A percentile compares a stretch with the other conserved stretches of the same genome.
phyloP scores from a whole-genome alignment of 2,113 vertebrate genomes.

The Cyrtonyx montezumae region DNA sequence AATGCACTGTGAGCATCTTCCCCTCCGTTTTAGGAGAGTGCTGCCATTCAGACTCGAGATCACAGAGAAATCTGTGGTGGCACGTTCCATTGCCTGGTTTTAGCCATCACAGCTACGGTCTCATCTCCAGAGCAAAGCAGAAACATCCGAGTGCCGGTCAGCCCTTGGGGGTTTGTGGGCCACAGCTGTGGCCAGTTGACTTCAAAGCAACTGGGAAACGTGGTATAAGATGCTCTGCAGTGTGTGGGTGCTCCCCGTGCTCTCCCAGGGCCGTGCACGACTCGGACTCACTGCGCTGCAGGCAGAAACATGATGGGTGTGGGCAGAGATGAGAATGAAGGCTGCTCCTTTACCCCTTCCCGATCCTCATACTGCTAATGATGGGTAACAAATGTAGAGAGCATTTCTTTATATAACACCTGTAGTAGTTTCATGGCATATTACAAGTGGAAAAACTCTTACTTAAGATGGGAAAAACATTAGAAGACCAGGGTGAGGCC shows the following conservation, averaged over 20 bases:
- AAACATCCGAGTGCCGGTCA: constrained; percentile 38
- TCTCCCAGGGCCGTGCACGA: too few species aligned
- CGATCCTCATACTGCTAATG: neutral
- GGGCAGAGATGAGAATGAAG: neutral
- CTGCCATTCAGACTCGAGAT: neutral
- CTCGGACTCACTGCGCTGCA: neutral
- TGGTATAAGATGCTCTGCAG: neutral
- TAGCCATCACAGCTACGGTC: neutral
- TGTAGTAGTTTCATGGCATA: neutral
- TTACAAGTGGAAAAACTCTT: neutral
- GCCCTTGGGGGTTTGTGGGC: neutral
- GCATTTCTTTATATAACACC: neutral
- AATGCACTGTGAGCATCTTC: neutral
- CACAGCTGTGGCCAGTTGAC: neutral
- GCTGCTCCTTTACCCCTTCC: neutral
- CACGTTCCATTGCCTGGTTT: constrained; percentile 41
- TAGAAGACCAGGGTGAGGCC: neutral
- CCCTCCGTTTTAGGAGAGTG: neutral
- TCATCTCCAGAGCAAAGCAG: neutral
- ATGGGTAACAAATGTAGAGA: too few species aligned
- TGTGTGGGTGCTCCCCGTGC: neutral
- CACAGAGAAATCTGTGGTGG: constrained; percentile 35
- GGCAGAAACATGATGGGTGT: neutral
- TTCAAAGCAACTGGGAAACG: neutral
- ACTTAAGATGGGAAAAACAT: neutral